phyloP scores from a whole-genome alignment of 2,888 invertebrate species.

The Agrochola circellaris region DNA sequence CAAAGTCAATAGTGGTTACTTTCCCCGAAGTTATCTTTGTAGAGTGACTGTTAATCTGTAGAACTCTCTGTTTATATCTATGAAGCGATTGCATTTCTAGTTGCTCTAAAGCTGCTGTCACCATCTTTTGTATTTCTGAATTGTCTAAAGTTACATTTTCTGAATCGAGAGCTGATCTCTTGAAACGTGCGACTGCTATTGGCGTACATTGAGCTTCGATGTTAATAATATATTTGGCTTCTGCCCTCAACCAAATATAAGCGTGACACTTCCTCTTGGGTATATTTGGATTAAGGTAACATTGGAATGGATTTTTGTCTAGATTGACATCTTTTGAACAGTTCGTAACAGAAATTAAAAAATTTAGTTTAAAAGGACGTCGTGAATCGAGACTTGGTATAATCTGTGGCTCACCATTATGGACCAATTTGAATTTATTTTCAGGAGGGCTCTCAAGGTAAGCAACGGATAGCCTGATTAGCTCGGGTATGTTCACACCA shows the following conservation, averaged over 20 bases:
- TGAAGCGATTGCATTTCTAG: constrained; percentile 82
- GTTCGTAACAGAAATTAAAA: constrained; percentile 77
- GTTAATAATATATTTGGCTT: constrained; percentile 72
- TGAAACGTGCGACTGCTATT: constrained; percentile 60
- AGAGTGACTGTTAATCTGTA: constrained; percentile 80
- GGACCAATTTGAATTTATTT: constrained; percentile 75
- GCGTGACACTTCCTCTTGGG: constrained; percentile 76
- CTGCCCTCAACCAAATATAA: constrained; percentile 75
- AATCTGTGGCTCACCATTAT: constrained; percentile 78
- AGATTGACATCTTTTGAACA: constrained; percentile 77
- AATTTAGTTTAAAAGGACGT: constrained; percentile 76
- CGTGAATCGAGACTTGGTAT: constrained; percentile 78
- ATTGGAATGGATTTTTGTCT: constrained; percentile 67
- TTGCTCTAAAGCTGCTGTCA: constrained; percentile 79
- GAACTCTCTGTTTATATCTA: constrained; percentile 82
- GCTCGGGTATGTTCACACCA: constrained; percentile 73
- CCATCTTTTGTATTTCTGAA: constrained; percentile 75
- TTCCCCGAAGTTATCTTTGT: constrained; percentile 80
- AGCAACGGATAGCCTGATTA: constrained; percentile 75
- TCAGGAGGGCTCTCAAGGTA: constrained; percentile 74
- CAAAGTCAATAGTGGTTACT: constrained; percentile 84
- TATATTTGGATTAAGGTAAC: constrained; percentile 71
- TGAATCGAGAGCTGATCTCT: constrained; percentile 71
- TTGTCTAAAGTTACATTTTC: constrained; percentile 74
- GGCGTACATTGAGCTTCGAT: constrained; percentile 70